Conservation (phyloP, 2,113 vertebrate species). For the Hystrix brachyura region DNA sequence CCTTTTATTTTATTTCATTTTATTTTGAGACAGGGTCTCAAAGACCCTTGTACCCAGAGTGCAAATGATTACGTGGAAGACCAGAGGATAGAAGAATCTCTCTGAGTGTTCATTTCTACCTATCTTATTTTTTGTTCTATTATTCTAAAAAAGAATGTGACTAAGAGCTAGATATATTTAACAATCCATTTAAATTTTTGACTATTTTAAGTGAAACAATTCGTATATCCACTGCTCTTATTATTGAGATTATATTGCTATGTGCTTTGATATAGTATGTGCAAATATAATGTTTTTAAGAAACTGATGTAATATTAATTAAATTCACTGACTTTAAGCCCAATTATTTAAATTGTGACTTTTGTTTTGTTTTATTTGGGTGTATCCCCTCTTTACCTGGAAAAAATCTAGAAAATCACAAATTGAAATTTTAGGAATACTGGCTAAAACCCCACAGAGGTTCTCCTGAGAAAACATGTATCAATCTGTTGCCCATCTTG, state of each 20-base stretch:
- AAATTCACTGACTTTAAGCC: background rate
- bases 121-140: background rate
- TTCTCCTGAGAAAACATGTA: background rate
- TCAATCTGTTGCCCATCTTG: background rate
- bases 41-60: background rate
- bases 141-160: background rate
- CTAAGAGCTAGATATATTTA: background rate
- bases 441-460: background rate
- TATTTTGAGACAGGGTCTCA: background rate
- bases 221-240: background rate
- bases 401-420: background rate
- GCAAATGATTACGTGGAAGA: background rate
- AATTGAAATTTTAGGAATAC: slow-evolving; percentile 17
- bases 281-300: background rate
- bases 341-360: background rate
- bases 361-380: background rate
- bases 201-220: background rate
- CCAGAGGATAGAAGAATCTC: rapidly evolving
- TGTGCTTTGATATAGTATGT: background rate
- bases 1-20: background rate
- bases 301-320: background rate
- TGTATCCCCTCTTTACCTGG: background rate
- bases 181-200: background rate
- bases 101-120: background rate
- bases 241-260: background rate